Evolutionary conservation across 2,797 vertebrate species (phyloP), one percentile per base, ranked within the genome.

Genomic region (Onychomys arenicola): DNA sequence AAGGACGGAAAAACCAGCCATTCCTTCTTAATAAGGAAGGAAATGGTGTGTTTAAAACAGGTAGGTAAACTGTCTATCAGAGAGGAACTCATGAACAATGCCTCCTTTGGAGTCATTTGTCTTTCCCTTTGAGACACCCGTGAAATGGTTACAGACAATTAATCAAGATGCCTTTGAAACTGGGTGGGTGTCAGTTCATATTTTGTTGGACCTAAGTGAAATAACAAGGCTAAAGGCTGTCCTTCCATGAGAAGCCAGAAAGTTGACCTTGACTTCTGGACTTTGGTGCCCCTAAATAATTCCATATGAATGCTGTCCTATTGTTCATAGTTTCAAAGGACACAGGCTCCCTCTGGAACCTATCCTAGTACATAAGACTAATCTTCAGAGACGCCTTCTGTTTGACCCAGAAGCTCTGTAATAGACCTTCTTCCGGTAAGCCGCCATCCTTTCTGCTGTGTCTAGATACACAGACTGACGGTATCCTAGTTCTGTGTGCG

Each of bases 121-220:
- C 82, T 95, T 76, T 93, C 63, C 76, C 92, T 97, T 93, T 81
- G 97, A 94, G 96, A 96, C 40, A 83, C 81, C 46, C 81, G 34
- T 69, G 73, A 83, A 90, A 92, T 69, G 91, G 80, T 73, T 94
- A 34, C 91, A 96, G 93, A 93, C 77, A 87, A 86, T 97, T 88
- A 84, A 96, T 98, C 91, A 95, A 95, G 89, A 96, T 95, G 94
- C 37, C 88, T 96, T 95, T 96, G 94, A 96, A 93, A 96, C 1
- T 69, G 84, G 63, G 71, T 37, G 78, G 25, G 69, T 96, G 91
- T 96, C 96, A 93, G 86, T 90, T 96, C 81, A 89, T 32, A 89
- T 96, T 97, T 96, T 96, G 95, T 97, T 55, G 94, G 67, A 94
- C n/a, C 95, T 89, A 96, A 90, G 69, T 85, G 37, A 95, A 90